phyloP scores from a whole-genome alignment of 53 echinoderm and acorn worm genomes.

The Holothuria leucospilota region DNA sequence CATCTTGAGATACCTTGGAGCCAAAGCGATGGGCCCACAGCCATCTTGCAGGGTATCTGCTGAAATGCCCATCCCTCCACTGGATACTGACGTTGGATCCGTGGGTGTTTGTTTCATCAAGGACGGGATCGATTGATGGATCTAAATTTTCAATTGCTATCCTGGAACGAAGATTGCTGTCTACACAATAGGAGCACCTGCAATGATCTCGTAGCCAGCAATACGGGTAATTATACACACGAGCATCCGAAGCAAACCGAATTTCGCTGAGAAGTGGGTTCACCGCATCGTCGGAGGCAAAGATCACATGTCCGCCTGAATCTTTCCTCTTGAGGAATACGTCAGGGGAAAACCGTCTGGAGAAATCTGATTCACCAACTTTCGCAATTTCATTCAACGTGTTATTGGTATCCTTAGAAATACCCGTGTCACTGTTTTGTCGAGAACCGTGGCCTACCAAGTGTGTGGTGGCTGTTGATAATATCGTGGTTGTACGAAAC shows the following conservation, averaged over 20 bases:
- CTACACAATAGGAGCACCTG: background rate
- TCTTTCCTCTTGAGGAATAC: conserved; percentile 15
- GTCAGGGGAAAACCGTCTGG: background rate
- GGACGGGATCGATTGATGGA: background rate
- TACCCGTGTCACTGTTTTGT: no score
- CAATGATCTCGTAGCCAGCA: conserved; percentile 36
- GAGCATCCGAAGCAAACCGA: conserved; percentile 17
- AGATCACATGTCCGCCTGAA: conserved; percentile 29
- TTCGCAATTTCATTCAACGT: no score
- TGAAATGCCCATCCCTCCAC: conserved; percentile 19
- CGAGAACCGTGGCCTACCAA: no score
- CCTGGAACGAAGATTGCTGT: background rate
- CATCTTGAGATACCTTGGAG: background rate
- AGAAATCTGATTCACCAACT: no score
- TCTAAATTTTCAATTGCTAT: conserved; percentile 1
- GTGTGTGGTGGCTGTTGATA: no score
- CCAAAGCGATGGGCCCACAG: conserved; percentile 37
- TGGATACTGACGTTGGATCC: background rate
- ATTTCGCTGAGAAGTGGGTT: conserved; percentile 38
- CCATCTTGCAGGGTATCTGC: conserved; percentile 35
- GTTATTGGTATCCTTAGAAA: no score
- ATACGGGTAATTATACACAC: conserved; percentile 8
- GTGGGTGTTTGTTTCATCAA: conserved; percentile 8
- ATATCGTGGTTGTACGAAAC: no score
- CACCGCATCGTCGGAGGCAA: conserved; percentile 18